Conservation (phyloP, 2,113 vertebrate species). For the Fregata magnificens region DNA sequence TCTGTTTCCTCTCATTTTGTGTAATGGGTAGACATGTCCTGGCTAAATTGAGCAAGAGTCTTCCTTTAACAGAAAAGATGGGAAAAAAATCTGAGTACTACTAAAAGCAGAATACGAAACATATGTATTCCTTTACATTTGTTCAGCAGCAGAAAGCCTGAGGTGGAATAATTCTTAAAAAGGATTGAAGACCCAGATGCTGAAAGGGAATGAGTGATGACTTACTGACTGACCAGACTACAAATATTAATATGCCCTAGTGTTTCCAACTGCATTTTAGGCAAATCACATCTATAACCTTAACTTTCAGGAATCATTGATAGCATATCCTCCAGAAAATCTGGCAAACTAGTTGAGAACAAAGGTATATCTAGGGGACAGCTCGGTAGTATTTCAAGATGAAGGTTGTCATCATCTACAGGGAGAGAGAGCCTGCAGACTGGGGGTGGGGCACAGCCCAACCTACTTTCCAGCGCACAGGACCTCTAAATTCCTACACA, state of each 20-base stretch:
- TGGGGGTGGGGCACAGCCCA: neutral
- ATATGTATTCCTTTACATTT: neutral
- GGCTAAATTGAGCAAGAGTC: neutral
- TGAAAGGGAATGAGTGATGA: neutral
- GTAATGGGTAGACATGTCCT: neutral
- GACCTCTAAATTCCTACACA: neutral
- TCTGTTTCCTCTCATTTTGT: neutral
- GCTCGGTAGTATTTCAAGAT: neutral
- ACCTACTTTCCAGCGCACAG: neutral
- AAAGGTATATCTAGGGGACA: neutral
- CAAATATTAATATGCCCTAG: neutral
- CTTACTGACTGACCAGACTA: neutral
- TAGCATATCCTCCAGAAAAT: neutral
- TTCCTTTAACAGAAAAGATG: neutral
- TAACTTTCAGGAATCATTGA: neutral
- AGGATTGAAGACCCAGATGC: neutral
- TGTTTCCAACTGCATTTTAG: neutral
- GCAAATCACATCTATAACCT: neutral
- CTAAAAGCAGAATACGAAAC: neutral
- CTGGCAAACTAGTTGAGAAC: neutral
- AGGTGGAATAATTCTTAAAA: neutral
- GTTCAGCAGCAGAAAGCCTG: neutral
- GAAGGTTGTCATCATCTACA: neutral
- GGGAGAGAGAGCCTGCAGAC: neutral
- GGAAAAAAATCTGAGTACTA: neutral